Conservation (phyloP, 2,888 invertebrate genomes). For the Xestobium rufovillosum region DNA sequence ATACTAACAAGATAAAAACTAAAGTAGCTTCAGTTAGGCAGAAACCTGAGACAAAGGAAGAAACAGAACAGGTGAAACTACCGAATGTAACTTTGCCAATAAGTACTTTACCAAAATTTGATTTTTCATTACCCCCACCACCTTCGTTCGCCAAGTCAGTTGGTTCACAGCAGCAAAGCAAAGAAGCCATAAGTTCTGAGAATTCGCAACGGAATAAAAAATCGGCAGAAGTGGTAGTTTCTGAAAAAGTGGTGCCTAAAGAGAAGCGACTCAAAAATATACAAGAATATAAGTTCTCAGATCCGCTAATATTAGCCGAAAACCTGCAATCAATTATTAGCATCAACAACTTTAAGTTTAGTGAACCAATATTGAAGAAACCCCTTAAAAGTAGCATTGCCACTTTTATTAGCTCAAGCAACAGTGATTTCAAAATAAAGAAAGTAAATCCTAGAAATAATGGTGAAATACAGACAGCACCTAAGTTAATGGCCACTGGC, state of each 20-base stretch:
- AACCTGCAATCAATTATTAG: slow-evolving; percentile 42
- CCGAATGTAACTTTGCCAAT: slow-evolving; percentile 50
- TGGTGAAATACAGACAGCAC: slow-evolving; percentile 23
- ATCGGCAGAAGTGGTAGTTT: slow-evolving; percentile 8
- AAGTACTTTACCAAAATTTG: slow-evolving; percentile 51
- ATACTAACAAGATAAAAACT: slow-evolving; percentile 43
- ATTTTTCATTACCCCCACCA: slow-evolving; percentile 42
- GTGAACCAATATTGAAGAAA: slow-evolving; percentile 45
- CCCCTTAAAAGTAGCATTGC: slow-evolving; percentile 4
- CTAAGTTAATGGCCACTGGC: slow-evolving; percentile 38
- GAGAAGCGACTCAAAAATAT: slow-evolving; percentile 1
- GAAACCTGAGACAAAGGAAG: slow-evolving; percentile 21
- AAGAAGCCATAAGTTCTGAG: neutral
- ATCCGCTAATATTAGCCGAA: slow-evolving; percentile 45
- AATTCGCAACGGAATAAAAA: slow-evolving; percentile 11
- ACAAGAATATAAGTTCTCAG: slow-evolving; percentile 43
- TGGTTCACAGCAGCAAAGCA: slow-evolving; percentile 10
- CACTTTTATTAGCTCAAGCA: neutral
- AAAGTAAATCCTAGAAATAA: slow-evolving; percentile 23
- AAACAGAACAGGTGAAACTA: slow-evolving; percentile 41
- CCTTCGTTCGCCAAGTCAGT: slow-evolving; percentile 21
- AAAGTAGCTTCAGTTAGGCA: slow-evolving; percentile 35
- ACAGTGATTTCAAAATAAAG: slow-evolving; percentile 4
- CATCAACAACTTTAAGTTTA: slow-evolving; percentile 51
- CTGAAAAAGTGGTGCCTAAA: slow-evolving; percentile 15